Base-by-base conservation (phyloP, 2,113 vertebrate genomes). In the Archilochus colubris region DNA sequence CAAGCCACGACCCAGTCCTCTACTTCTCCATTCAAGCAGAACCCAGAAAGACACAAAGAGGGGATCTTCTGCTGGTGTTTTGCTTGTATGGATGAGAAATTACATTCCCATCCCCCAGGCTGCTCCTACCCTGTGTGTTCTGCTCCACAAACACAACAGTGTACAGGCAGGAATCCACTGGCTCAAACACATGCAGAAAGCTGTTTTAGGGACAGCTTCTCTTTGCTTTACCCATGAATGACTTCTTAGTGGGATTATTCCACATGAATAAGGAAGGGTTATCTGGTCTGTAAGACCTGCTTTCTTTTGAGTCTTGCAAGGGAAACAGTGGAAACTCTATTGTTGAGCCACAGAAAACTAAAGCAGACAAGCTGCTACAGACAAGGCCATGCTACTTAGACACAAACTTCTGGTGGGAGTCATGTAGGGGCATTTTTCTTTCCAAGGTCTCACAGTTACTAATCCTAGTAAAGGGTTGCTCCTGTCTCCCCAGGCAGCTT, bases 181-280 rank as follows among this genome's bases (percentile, higher is more conserved):
- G 87, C 89, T 96, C 81, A 82, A 82, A 84, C 27, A 21, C 11
- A 77, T 8, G 57, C 89, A 75, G 76, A 77, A 93, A 95, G 93
- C 94, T 96, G 82, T 61, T 97, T 93, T 95, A 94, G 85, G 82
- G 88, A 88, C 93, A 96, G 93, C 89, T 89, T 93, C 89, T 95
- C 93, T 96, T 93, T 91, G 68, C 87, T 95, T 96, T 95, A 95
- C 94, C 80, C 95, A 96, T 96, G 96, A 96, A 93, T 96, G 83
- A 96, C 62, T 93, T 92, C 82, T 91, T 86, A 93, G 93, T 78
- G 69, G 94, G 94, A 95, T 95, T 95, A 97, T 95, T 93, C 94
- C 93, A 96, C 94, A 93, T 95, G 95, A 93, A 94, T 94, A 95
- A 95, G 88, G 85, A 96, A 95, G 93, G 91, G 96, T 93, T 96